Evolutionary conservation across 2,888 invertebrate species (phyloP).

Genomic region (Heteropelma amictum): DNA sequence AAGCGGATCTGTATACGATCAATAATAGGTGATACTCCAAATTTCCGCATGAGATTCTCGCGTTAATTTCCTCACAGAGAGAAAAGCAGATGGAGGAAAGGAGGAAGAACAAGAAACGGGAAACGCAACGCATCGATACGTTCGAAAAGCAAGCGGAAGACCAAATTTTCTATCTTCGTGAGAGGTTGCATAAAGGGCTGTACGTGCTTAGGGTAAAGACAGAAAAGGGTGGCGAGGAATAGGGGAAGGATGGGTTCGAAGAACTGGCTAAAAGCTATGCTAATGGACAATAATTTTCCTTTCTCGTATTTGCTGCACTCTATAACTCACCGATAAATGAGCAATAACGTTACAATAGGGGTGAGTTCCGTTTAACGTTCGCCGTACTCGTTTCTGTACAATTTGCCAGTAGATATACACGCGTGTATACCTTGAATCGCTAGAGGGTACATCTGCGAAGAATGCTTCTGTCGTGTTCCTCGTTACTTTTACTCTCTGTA

Average conservation of each 20-base stretch:
- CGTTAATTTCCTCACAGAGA: no score
- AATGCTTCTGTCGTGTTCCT: slow-evolving; percentile 32
- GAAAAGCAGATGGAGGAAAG: not conserved
- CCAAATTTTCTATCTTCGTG: slow-evolving; percentile 33
- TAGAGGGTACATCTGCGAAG: slow-evolving; percentile 4
- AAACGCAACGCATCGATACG: not conserved
- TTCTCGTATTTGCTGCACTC: not conserved
- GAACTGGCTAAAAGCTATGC: slow-evolving; percentile 11
- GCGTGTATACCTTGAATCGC: slow-evolving; percentile 30
- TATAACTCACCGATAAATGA: slow-evolving; percentile 68
- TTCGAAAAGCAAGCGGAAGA: no score
- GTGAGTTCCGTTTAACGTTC: slow-evolving; percentile 67
- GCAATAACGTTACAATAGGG: slow-evolving; percentile 64
- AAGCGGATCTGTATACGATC: no score
- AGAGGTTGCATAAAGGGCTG: not conserved
- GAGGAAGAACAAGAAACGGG: slow-evolving; percentile 11
- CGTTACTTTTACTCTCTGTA: slow-evolving; percentile 18
- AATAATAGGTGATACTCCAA: no score
- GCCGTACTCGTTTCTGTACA: slow-evolving; percentile 36
- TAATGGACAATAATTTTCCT: slow-evolving; percentile 63
- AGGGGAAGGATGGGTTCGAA: not conserved
- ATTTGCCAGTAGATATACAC: slow-evolving; percentile 56
- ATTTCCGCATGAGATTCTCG: no score
- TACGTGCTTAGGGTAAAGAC: not conserved
- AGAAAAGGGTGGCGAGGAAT: not conserved